Base-by-base conservation (phyloP, 2,113 vertebrate species). In the Myotis lucifugus region DNA sequence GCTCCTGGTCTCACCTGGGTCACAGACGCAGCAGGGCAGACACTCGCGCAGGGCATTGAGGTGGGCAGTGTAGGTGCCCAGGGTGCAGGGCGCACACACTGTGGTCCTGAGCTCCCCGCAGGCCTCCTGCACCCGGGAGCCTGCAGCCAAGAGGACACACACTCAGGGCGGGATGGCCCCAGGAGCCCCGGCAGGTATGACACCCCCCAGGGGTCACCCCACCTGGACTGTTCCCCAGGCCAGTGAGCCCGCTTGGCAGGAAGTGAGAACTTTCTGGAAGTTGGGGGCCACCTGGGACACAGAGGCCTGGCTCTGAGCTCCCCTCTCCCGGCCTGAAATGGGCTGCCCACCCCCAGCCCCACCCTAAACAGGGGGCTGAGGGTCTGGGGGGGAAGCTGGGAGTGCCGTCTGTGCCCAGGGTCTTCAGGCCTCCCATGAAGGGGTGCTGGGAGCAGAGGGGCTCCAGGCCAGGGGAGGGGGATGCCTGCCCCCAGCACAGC, bases 31-130 rank as follows among this genome's bases (percentile, higher is more conserved):
- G 34, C 97, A 98, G 1, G 12, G 66, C 15, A 96, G 82, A 46
- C 97, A 98, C 42, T 85, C 2, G 0, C 0, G 17, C 82, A 96
- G 90, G 40, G 95, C 97, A 0, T 97, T 97, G 12, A 91, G 46
- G 34, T 94, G 94, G 17, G 96, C 81, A 0, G 89, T 97, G 79
- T 78, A 95, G 2, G 95, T 96, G 5, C 67, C 32, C 0, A 1
- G 1, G 0, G 64, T 5, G 18, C 97, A 97, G 6, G 96, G 66
- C 0, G 6, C 15, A n/a, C 97, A 98, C 8, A 61, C 15, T 0
- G 84, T 96, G 34, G 85, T 48, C 0, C n/a, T 79, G 12, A 0
- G 0, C 6, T n/a, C 8, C 0, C 23, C 95, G 2, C 95, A 97
- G 8, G 59, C 15, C 9, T 34, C 32, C 11, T 42, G 25, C 21